phyloP scores from a whole-genome alignment of 2,888 invertebrate species.

The Conus canariensis region DNA sequence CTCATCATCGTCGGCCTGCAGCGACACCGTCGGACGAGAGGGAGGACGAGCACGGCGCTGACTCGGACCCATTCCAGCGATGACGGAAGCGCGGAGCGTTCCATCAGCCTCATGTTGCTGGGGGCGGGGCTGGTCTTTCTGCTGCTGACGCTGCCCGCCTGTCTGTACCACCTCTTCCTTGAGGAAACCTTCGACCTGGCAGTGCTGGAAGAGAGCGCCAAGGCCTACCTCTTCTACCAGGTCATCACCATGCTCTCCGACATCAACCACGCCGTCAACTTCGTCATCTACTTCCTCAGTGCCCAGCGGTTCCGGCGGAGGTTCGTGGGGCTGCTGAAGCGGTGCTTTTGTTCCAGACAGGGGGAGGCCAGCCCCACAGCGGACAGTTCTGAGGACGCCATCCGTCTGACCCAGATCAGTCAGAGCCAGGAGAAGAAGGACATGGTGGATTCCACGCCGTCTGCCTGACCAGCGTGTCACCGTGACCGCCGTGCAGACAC shows the following conservation, averaged over 20 bases:
- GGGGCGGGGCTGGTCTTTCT: constrained; percentile 46
- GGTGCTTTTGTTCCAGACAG: background rate
- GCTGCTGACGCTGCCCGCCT: constrained; percentile 46
- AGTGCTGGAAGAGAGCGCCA: background rate
- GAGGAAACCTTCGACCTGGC: background rate
- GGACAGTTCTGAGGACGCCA: background rate
- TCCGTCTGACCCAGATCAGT: background rate
- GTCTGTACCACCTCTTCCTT: constrained; percentile 41
- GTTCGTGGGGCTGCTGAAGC: constrained; percentile 37
- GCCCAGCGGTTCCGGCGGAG: constrained; percentile 47
- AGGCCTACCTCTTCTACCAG: constrained; percentile 41
- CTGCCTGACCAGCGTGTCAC: background rate
- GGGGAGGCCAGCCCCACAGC: background rate
- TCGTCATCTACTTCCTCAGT: constrained; percentile 50
- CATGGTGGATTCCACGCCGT: no score
- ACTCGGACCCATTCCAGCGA: background rate
- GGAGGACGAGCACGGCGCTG: constrained; percentile 29
- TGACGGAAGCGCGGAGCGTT: constrained; percentile 26
- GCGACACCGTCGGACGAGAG: constrained; percentile 27
- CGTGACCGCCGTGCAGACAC: background rate
- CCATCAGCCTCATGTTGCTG: constrained; percentile 50
- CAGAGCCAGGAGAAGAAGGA: background rate
- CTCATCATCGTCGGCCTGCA: constrained; percentile 47
- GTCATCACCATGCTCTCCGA: constrained; percentile 43
- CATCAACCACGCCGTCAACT: constrained; percentile 51